Base-by-base conservation (phyloP, 2,888 invertebrate species). In the Byasa hedistus region DNA sequence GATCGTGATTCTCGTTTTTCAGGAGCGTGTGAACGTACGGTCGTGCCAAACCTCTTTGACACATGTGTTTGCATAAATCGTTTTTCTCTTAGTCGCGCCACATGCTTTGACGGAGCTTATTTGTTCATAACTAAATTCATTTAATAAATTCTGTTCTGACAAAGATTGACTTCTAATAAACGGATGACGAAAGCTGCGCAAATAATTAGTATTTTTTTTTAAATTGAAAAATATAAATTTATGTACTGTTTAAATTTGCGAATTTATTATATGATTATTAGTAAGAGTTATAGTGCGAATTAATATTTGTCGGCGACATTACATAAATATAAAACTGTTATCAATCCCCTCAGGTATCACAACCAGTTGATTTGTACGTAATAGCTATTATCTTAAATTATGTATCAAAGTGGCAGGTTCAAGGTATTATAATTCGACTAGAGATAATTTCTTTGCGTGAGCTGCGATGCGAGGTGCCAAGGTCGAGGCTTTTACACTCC, bases 401-500 rank as follows among this genome's bases (percentile, higher is more conserved):
- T 44, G 19, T 17, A 44, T 44, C 19, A 15, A 44, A 44, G 15
- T 44, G 15, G 17, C 21, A 21, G 52, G 52, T 52, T 52, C 52
- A 22, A 21, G 52, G 21, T 21, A 48, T 48, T 19, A 22, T 52
- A 52, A 52, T 52, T 48, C n/a, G 24, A 77, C 74, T 76, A 72
- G 72, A 70, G 73, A 73, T 72, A 74, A 77, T 76, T 84, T 84
- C 80, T 77, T 78, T 78, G 79, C 78, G 80, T 82, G 76, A 77
- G 79, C 75, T 77, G 75, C 80, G 81, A 76, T 83, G 72, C 83
- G 82, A 85, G 82, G 85, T 85, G 87, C 84, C 89, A 90, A 90
- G 90, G 91, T 89, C 90, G 89, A 80, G 82, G 80, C 80, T 79
- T 82, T 83, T 82, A 82, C 81, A 84, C 85, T 83, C 76, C 78